A percentile compares a stretch with the other conserved stretches of the same genome.
These are phyloP conservation scores for Anguilla japonica DNA, from an alignment of 2,113 vertebrate species.

Conservation along the genomic window DNA sequence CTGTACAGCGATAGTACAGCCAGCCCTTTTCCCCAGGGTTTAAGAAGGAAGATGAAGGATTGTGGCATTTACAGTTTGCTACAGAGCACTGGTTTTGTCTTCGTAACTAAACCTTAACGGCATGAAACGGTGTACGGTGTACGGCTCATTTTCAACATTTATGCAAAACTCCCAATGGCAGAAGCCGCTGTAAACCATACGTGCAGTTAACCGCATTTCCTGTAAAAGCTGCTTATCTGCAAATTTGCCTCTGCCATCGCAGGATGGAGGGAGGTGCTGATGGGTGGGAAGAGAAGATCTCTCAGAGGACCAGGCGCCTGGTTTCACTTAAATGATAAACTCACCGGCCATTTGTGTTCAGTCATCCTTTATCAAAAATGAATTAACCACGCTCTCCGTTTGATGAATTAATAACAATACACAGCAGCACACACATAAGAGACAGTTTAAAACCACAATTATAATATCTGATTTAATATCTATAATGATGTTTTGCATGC, in stretches of 20 bases:
- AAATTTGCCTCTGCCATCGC: not conserved
- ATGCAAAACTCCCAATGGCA: constrained; percentile 3
- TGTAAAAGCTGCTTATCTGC: constrained; percentile 35
- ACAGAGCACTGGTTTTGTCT: constrained; percentile 75
- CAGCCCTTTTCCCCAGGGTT: constrained; percentile 57
- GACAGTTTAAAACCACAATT: constrained; percentile 48
- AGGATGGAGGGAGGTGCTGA: not conserved
- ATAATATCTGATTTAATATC: constrained; percentile 34
- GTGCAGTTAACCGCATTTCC: constrained; percentile 47
- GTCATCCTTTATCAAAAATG: constrained; percentile 1
- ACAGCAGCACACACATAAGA: constrained; percentile 63
- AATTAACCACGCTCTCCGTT: constrained; percentile 26
- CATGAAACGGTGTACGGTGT: constrained; percentile 14
- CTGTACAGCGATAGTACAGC: constrained; percentile 49
- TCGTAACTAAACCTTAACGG: constrained; percentile 15
- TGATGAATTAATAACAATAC: constrained; percentile 65
- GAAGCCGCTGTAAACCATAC: not conserved
- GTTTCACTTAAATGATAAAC: constrained; percentile 13
- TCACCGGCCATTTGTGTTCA: not conserved
- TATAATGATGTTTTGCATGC: constrained; percentile 65
- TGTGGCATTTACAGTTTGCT: constrained; percentile 77
- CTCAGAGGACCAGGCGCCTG: not conserved
- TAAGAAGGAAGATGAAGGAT: constrained; percentile 76
- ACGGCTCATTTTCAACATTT: constrained; percentile 32
- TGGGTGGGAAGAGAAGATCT: not conserved